These are phyloP conservation scores for Blera fallax DNA, from an alignment of 2,888 invertebrate species.

Conservation along the genomic window DNA sequence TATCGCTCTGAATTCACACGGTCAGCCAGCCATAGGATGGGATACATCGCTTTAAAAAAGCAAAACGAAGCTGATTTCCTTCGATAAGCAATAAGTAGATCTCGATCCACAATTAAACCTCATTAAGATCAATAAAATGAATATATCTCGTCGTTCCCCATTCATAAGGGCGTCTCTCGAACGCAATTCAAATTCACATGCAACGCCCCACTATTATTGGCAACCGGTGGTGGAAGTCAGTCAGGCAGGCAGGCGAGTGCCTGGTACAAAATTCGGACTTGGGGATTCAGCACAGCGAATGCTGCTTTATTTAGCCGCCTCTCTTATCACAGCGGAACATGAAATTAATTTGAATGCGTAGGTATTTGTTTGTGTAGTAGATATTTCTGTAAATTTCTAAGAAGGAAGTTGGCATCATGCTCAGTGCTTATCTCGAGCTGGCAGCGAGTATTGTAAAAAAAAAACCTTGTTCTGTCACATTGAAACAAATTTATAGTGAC, in stretches of 20 bases:
- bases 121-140: constrained; percentile 61
- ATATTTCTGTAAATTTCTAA: not conserved
- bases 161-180: constrained; percentile 62
- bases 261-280: constrained; percentile 50
- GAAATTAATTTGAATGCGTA: not conserved
- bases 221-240: constrained; percentile 10
- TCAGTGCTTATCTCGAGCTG: constrained; percentile 7
- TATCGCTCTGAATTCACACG: constrained; percentile 23
- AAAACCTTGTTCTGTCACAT: not conserved
- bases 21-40: constrained; percentile 10
- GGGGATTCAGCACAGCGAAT: not conserved
- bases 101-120: constrained; percentile 50
- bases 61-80: not conserved
- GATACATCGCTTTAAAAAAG: not conserved
- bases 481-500: not conserved
- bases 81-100: constrained; percentile 12
- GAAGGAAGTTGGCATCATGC: constrained; percentile 31
- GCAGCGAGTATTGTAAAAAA: not conserved
- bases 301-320: constrained; percentile 26
- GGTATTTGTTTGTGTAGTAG: constrained; percentile 4
- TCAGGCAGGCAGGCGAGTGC: constrained; percentile 33
- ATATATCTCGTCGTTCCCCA: constrained; percentile 4
- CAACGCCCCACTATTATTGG: constrained; percentile 47
- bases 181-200: constrained; percentile 37
- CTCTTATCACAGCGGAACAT: constrained; percentile 33